Conservation (phyloP, 2,888 invertebrate species). For the Xestia xanthographa region DNA sequence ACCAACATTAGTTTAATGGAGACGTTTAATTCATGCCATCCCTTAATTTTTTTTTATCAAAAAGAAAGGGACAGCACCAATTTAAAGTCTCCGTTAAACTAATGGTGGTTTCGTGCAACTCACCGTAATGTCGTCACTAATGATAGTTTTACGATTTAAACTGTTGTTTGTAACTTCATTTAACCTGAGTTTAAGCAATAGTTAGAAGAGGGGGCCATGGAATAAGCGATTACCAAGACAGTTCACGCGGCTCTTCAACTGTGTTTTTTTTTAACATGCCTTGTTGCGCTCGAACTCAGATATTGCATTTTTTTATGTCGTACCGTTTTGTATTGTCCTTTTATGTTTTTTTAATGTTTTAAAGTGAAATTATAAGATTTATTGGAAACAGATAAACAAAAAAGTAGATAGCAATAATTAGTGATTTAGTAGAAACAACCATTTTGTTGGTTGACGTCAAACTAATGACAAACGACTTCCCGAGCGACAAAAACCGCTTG, state of each 20-base stretch:
- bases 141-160: conserved; percentile 35
- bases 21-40: no score
- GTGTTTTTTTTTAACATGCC: conserved; percentile 1
- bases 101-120: no score
- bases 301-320: conserved; percentile 36
- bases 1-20: no score
- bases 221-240: conserved; percentile 49
- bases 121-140: conserved; percentile 7
- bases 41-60: no score
- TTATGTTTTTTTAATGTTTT: conserved; percentile 11
- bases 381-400: not conserved
- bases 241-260: conserved; percentile 1
- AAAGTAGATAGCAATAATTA: conserved; percentile 54
- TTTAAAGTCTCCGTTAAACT: no score
- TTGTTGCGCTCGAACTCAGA: conserved; percentile 9
- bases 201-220: conserved; percentile 43
- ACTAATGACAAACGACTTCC: not conserved
- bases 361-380: not conserved
- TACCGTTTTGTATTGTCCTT: conserved; percentile 22
- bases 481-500: conserved; percentile 35
- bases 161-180: conserved; percentile 43
- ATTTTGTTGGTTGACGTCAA: not conserved
- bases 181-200: conserved; percentile 41
- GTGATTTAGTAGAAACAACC: conserved; percentile 17
- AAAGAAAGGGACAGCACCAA: no score